phyloP scores from a whole-genome alignment of 2,797 vertebrate species.

The Menidia menidia region DNA sequence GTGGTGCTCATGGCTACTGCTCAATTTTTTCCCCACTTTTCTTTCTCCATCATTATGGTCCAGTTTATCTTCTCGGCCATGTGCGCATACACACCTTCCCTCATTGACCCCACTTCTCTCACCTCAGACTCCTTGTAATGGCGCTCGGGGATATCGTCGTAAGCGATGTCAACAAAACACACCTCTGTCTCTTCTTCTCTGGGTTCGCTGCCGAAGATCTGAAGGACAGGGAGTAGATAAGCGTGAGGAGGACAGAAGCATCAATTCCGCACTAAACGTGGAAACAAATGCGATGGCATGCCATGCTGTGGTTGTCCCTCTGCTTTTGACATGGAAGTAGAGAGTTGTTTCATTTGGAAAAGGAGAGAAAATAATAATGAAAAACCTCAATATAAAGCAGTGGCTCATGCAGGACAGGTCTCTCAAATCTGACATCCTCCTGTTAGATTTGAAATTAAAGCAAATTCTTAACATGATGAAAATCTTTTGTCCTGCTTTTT shows the following conservation, averaged over 20 bases:
- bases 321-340: neutral
- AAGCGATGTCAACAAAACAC: constrained; percentile 94
- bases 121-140: constrained; percentile 98
- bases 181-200: constrained; percentile 90
- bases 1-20: constrained; percentile 34
- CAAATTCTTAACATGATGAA: no score
- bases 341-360: neutral
- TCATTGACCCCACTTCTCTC: constrained; percentile 45
- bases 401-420: neutral
- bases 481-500: constrained; percentile 3
- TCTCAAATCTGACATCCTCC: no score
- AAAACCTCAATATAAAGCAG: neutral
- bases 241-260: constrained; percentile 19
- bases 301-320: constrained; percentile 5
- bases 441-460: neutral
- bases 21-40: neutral
- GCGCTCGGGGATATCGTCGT: constrained; percentile 91
- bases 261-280: constrained; percentile 30
- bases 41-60: constrained; percentile 6
- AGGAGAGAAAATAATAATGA: neutral
- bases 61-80: neutral
- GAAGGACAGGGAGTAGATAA: constrained; percentile 43
- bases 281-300: constrained; percentile 25
- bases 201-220: constrained; percentile 94
- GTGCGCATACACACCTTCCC: neutral